Evolutionary conservation across 2,888 invertebrate species (phyloP).

Genomic region (Prosopocoilus inquinatus): DNA sequence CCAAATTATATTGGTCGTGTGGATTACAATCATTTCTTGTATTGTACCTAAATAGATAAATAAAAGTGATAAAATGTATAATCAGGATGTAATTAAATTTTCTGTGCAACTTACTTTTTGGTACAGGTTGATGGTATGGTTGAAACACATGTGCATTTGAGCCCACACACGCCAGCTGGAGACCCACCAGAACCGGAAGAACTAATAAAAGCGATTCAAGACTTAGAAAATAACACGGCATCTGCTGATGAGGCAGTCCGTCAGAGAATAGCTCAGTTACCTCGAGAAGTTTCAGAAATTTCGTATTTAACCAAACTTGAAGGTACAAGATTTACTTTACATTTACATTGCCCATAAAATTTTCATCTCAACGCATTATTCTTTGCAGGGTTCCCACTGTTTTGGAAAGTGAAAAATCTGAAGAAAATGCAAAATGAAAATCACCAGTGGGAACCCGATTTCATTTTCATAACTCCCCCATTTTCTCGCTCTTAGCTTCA

Average conservation of each 20-base stretch:
- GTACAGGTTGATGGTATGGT: conserved; percentile 67
- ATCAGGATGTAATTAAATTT: too few species aligned
- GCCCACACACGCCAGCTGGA: conserved; percentile 76
- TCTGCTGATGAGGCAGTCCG: conserved; percentile 92
- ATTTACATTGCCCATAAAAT: not conserved
- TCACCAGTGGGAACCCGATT: too few species aligned
- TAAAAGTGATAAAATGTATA: too few species aligned
- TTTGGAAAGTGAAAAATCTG: too few species aligned
- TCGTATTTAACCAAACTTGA: conserved; percentile 80
- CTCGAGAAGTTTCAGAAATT: conserved; percentile 92
- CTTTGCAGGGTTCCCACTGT: too few species aligned
- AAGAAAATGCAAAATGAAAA: too few species aligned
- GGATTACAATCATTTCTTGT: too few species aligned
- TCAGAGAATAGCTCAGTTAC: conserved; percentile 89
- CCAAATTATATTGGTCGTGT: too few species aligned
- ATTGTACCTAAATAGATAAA: too few species aligned
- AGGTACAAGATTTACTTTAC: conserved; percentile 54
- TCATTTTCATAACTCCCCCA: too few species aligned
- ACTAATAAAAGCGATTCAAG: conserved; percentile 78
- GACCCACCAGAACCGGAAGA: conserved; percentile 93
- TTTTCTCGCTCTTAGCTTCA: not conserved
- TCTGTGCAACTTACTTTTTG: not conserved
- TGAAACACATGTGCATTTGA: conserved; percentile 73
- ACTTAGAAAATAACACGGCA: conserved; percentile 90
- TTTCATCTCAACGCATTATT: not conserved